phyloP scores from a whole-genome alignment of 2,113 vertebrate species.

The Geococcyx californianus region DNA sequence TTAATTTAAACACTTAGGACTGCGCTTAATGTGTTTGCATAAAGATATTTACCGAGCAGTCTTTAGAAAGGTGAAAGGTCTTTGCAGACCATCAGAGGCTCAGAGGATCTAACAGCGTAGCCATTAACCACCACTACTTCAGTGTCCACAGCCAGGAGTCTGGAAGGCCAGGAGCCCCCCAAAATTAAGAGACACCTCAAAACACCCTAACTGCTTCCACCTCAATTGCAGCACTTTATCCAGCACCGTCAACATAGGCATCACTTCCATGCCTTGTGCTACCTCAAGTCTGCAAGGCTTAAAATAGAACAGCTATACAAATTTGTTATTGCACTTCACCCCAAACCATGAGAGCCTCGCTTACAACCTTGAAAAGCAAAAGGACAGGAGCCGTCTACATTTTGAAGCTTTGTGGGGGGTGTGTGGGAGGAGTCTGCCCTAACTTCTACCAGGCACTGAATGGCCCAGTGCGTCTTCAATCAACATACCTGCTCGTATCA shows the following conservation, averaged over 20 bases:
- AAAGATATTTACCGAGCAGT: neutral
- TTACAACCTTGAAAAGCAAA: neutral
- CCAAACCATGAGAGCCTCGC: neutral
- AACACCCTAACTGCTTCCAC: neutral
- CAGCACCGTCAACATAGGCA: neutral
- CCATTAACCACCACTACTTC: rapidly evolving
- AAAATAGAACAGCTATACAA: neutral
- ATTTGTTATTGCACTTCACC: neutral
- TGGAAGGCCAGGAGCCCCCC: neutral
- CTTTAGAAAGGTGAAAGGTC: neutral
- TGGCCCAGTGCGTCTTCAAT: neutral
- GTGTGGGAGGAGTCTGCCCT: neutral
- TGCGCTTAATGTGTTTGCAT: neutral
- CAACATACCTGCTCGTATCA: neutral
- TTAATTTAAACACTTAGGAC: neutral
- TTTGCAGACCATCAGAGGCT: neutral
- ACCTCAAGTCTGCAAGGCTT: neutral
- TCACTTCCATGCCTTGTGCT: neutral
- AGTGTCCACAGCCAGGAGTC: neutral
- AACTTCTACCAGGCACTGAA: neutral
- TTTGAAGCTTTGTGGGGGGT: too few species aligned
- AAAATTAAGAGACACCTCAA: neutral
- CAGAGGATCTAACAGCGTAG: neutral
- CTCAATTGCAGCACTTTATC: neutral
- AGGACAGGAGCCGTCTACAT: neutral